Base-by-base conservation (phyloP, 2,888 invertebrate genomes). In the Diplazon laetatorius region DNA sequence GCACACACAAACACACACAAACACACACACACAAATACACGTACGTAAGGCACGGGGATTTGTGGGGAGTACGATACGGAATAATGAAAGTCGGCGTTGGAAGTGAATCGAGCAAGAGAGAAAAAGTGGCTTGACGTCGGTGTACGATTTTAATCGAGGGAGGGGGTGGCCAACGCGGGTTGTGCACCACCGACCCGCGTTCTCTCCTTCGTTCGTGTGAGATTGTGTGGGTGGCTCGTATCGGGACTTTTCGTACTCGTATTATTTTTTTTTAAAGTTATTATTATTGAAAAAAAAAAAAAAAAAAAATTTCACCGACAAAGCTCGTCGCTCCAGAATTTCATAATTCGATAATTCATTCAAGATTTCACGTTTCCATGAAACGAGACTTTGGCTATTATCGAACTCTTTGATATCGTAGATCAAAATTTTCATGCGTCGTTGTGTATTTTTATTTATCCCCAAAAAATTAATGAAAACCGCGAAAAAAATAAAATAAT, bases 301-400 rank as follows among this genome's bases (percentile, higher is more conserved):
- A n/a, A n/a, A n/a, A n/a, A n/a, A n/a, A n/a, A n/a, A n/a, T 86
- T 83, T 70, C 74, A 70, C 77, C 69, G 82, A 88, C 85, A 88
- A 88, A 87, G 85, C 80, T 81, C 20, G 16, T 39, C 62, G 63
- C 35, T 66, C 80, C 82, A 84, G 86, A 85, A 88, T 87, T n/a
- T 86, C 85, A 86, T 88, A 89, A 90, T 88, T 86, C 83, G 86
- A 87, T 90, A 87, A 90, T 90, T 88, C 87, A 85, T 84, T 87
- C 84, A 84, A 87, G 87, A 87, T 86, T 86, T 85, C 83, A 30
- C 63, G 9, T 30, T 30, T 30, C 8, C 12, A 30, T 30, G 8
- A 8, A 30, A 14, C 52, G 1, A 52, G 14, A 12, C 20, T 22
- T 14, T 52, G 52, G 25, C 5, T 12, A 22, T 50, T 12, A n/a